Conservation (phyloP, 2,113 vertebrate species). For the Herpetotheres cachinnans region DNA sequence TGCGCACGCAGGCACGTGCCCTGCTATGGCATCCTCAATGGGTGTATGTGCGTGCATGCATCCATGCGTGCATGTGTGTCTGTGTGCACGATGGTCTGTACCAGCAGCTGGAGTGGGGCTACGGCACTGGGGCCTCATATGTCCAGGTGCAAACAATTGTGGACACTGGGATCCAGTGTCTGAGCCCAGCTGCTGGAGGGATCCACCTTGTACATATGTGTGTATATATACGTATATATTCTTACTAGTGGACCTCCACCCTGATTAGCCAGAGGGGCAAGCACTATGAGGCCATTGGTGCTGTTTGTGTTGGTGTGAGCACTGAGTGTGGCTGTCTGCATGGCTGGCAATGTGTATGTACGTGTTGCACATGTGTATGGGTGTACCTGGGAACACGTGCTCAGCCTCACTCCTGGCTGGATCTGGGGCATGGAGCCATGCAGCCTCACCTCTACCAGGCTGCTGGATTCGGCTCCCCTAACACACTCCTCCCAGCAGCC, state of each 20-base stretch:
- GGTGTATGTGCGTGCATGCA: too few species aligned
- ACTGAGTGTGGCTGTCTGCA: accelerated
- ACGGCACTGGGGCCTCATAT: accelerated
- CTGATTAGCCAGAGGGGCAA: neutral
- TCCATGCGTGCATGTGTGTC: accelerated
- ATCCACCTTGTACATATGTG: neutral
- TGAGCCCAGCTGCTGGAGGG: neutral
- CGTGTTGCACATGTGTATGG: neutral
- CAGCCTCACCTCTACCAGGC: neutral
- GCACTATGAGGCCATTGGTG: accelerated
- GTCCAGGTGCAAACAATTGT: neutral
- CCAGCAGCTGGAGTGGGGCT: neutral
- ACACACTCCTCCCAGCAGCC: neutral
- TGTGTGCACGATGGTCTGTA: accelerated
- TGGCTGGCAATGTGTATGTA: neutral
- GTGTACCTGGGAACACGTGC: neutral
- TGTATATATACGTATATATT: neutral
- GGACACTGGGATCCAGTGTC: neutral
- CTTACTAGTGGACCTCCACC: neutral
- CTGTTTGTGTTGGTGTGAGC: neutral
- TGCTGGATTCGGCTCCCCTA: neutral
- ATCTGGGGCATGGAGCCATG: neutral
- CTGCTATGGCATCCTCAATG: neutral
- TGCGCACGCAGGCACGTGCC: neutral
- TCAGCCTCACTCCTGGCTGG: neutral